Percentiles rank a stretch among this genome's conserved stretches.
phyloP scores from a whole-genome alignment of 2,113 vertebrate species.

The Papio anubis region DNA sequence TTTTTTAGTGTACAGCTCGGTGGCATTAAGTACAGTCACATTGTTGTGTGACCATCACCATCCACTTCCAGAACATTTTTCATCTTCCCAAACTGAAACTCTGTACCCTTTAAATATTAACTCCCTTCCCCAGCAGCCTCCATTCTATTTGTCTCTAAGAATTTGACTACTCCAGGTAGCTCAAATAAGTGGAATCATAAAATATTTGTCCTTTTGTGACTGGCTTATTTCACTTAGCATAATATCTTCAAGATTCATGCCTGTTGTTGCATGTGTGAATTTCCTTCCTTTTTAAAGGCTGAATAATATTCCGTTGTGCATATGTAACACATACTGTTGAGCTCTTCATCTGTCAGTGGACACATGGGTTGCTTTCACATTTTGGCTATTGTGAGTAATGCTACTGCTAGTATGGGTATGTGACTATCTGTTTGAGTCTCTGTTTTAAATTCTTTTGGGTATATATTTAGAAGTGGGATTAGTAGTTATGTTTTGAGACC shows the following conservation, averaged over 20 bases:
- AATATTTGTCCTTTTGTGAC: background rate
- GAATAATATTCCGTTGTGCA: background rate
- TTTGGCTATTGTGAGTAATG: background rate
- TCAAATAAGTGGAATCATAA: background rate
- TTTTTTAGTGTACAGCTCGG: background rate
- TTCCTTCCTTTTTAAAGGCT: background rate
- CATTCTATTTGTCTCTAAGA: background rate
- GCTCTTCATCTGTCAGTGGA: background rate
- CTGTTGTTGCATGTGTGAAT: background rate
- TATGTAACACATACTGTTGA: background rate
- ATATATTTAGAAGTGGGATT: background rate
- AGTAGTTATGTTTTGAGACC: background rate
- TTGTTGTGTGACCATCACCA: background rate
- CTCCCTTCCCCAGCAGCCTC: background rate
- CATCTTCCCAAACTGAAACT: background rate
- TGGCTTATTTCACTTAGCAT: background rate
- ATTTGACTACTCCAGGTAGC: background rate
- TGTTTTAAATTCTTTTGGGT: background rate
- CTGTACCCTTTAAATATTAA: background rate
- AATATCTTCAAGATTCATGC: background rate
- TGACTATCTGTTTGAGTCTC: background rate
- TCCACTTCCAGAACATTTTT: background rate
- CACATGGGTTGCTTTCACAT: background rate
- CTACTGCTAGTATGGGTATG: background rate
- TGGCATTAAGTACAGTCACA: background rate